Conservation (phyloP, 2,888 invertebrate genomes). For the Dasysyrphus albostriatus region DNA sequence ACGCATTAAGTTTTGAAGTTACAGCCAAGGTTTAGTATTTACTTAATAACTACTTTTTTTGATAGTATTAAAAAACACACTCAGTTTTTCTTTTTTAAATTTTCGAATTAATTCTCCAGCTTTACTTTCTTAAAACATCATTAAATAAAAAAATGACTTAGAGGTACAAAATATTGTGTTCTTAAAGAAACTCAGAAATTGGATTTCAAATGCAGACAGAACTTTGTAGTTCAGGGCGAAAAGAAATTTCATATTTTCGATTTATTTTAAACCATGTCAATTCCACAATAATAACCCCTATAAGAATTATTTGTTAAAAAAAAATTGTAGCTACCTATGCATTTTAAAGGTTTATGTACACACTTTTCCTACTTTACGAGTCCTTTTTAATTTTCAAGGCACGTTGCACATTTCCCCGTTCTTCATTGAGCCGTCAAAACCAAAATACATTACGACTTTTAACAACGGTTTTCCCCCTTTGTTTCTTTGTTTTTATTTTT, state of each 20-base stretch:
- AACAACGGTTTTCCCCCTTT: conserved; percentile 37
- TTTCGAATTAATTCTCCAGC: too few relatives aligned
- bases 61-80: too few relatives aligned
- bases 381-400: neutral
- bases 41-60: too few relatives aligned
- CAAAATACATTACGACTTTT: conserved; percentile 52
- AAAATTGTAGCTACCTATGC: neutral
- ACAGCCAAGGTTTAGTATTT: too few relatives aligned
- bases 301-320: neutral
- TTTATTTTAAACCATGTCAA: conserved; percentile 22
- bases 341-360: neutral
- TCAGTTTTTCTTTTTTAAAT: too few relatives aligned
- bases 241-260: conserved; percentile 1
- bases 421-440: conserved; percentile 27
- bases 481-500: neutral
- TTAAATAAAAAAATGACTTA: too few relatives aligned
- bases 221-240: neutral
- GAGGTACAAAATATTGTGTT: neutral
- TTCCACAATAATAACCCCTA: conserved; percentile 6
- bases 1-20: too few relatives aligned
- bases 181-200: neutral
- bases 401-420: conserved; percentile 20
- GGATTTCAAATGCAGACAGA: neutral
- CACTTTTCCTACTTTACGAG: neutral
- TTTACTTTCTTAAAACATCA: too few relatives aligned